Percentiles rank a stretch among this genome's conserved stretches.
Conservation (phyloP, 30 jellyfish, hydroid and myxozoan species). For the Rhopilema esculentum region DNA sequence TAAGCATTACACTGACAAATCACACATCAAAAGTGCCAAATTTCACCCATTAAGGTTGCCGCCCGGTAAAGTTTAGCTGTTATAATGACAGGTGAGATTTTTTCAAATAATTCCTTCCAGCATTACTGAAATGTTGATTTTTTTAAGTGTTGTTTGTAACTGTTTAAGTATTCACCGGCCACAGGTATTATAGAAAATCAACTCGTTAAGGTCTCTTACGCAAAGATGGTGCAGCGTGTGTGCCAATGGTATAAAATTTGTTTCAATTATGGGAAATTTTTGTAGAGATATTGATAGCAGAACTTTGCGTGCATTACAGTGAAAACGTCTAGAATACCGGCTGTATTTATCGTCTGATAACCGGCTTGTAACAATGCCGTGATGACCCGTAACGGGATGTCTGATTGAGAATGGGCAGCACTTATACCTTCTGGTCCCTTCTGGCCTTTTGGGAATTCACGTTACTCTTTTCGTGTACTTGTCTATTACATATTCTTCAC, state of each 20-base stretch:
- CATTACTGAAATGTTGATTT: not conserved
- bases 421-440: no score
- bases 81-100: slow-evolving; percentile 37
- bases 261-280: no score
- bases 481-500: no score
- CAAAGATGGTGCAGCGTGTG: not conserved
- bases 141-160: slow-evolving; percentile 27
- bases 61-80: not conserved
- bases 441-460: no score
- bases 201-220: not conserved
- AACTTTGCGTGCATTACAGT: not conserved
- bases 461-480: no score
- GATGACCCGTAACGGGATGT: not conserved
- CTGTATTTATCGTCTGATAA: not conserved
- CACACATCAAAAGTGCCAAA: not conserved
- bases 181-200: not conserved
- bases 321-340: not conserved
- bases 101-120: not conserved
- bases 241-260: no score
- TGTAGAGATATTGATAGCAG: no score
- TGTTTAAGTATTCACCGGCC: slow-evolving; percentile 37
- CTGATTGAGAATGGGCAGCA: not conserved
- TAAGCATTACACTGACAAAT: not conserved
- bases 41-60: not conserved
- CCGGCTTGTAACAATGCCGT: slow-evolving; percentile 33